A percentile compares a stretch with the other conserved stretches of the same genome.
phyloP scores from a whole-genome alignment of 2,888 invertebrate species.

The Dichetophora obliterata region DNA sequence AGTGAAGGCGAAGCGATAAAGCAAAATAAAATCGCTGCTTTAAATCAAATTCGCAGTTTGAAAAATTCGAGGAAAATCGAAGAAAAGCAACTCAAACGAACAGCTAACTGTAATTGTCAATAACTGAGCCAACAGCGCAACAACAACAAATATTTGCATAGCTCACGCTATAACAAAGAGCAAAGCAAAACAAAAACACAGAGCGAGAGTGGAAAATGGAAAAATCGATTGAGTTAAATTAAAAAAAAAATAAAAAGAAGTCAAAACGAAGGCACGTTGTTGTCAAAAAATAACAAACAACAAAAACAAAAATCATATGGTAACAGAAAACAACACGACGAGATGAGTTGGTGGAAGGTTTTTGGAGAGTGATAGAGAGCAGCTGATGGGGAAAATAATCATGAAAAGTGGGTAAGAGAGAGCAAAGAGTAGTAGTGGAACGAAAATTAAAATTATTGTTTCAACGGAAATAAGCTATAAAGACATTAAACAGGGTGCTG shows the following conservation, averaged over 20 bases:
- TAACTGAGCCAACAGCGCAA: not conserved
- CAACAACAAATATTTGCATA: too few species aligned
- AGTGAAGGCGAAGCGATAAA: too few species aligned
- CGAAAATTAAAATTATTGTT: too few species aligned
- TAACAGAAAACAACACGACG: too few species aligned
- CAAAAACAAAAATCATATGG: too few species aligned
- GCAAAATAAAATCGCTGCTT: too few species aligned
- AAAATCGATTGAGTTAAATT: constrained; percentile 4
- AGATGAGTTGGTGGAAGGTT: too few species aligned
- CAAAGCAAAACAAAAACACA: constrained; percentile 2
- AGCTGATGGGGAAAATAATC: not conserved
- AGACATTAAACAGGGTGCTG: too few species aligned
- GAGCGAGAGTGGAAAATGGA: constrained; percentile 11
- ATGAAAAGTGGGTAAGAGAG: too few species aligned
- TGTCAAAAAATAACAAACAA: constrained; percentile 1
- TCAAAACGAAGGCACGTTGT: not conserved
- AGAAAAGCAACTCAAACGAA: constrained; percentile 3
- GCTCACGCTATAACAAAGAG: not conserved
- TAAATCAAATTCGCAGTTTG: too few species aligned
- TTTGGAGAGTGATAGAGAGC: not conserved
- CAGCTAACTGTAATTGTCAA: not conserved
- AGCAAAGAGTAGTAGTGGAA: too few species aligned
- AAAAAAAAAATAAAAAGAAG: constrained; percentile 11
- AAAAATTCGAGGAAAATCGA: not conserved
- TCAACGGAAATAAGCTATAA: too few species aligned